Percentiles rank a stretch among this genome's conserved stretches.
Evolutionary conservation across 2,113 vertebrate species (phyloP).

Genomic region (Syngnathus typhle): DNA sequence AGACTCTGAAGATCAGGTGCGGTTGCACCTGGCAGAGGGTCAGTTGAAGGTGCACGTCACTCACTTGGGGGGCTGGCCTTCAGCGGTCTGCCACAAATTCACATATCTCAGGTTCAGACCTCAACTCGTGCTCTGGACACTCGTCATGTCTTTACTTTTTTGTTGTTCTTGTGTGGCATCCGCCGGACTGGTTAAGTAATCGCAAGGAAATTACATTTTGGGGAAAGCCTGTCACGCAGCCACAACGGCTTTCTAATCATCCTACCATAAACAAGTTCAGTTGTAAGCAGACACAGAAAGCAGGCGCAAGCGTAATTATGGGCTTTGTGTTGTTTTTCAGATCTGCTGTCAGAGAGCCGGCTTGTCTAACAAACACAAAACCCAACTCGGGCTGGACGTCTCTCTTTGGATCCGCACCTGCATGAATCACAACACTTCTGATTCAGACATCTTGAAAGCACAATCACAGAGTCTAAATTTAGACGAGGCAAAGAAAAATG

Average conservation of each 20-base stretch:
- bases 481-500: conserved; percentile 22
- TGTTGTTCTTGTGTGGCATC: not conserved
- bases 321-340: conserved; percentile 59
- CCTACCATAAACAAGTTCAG: conserved; percentile 29
- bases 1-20: conserved; percentile 15
- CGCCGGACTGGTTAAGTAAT: not conserved
- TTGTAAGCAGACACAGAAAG: conserved; percentile 31
- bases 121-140: conserved; percentile 22
- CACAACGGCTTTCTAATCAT: not conserved
- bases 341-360: conserved; percentile 36
- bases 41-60: conserved; percentile 32
- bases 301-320: conserved; percentile 55
- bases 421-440: conserved; percentile 31
- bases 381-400: conserved; percentile 23
- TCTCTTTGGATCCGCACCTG: conserved; percentile 22
- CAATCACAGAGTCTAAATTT: conserved; percentile 22
- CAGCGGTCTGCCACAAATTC: conserved; percentile 22
- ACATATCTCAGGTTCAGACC: conserved; percentile 33
- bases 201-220: not conserved
- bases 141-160: not conserved
- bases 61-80: conserved; percentile 21
- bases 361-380: conserved; percentile 46
- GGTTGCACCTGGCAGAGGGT: conserved; percentile 41
- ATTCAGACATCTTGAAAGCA: conserved; percentile 27
- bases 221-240: not conserved